Conservation (phyloP, 2,888 invertebrate species). For the Diarsia mendica region DNA sequence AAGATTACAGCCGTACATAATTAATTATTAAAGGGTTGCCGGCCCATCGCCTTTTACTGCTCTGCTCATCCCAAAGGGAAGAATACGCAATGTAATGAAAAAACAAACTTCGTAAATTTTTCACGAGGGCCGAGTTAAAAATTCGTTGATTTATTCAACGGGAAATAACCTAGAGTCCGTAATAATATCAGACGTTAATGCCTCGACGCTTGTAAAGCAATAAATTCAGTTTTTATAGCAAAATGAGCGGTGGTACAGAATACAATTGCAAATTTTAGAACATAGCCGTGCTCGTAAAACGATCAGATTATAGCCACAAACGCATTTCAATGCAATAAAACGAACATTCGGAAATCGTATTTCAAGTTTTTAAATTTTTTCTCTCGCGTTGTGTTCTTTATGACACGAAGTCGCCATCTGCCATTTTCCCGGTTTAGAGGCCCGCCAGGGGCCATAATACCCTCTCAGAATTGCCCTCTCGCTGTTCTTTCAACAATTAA, state of each 20-base stretch:
- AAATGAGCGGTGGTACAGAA: slow-evolving; percentile 72
- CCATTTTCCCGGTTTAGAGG: slow-evolving; percentile 70
- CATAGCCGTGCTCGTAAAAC: slow-evolving; percentile 79
- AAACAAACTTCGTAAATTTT: slow-evolving; percentile 67
- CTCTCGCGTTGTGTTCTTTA: slow-evolving; percentile 59
- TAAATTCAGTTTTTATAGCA: slow-evolving; percentile 71
- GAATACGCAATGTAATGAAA: slow-evolving; percentile 63
- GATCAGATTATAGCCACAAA: slow-evolving; percentile 83
- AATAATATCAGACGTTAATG: slow-evolving; percentile 69
- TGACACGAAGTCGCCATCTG: slow-evolving; percentile 71
- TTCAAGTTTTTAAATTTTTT: slow-evolving; percentile 80
- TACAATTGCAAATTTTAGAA: slow-evolving; percentile 79
- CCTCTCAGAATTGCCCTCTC: slow-evolving; percentile 68
- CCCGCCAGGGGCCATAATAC: slow-evolving; percentile 67
- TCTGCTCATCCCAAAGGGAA: slow-evolving; percentile 64
- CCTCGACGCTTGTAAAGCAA: slow-evolving; percentile 68
- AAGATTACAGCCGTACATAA: slow-evolving; percentile 64
- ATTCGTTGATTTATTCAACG: slow-evolving; percentile 69
- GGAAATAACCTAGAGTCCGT: slow-evolving; percentile 65
- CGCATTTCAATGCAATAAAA: slow-evolving; percentile 84
- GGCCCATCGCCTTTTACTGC: slow-evolving; percentile 61
- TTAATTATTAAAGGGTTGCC: slow-evolving; percentile 63
- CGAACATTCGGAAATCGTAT: slow-evolving; percentile 80
- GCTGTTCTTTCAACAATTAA: slow-evolving; percentile 69
- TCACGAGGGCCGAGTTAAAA: slow-evolving; percentile 63